A percentile compares a stretch with the other conserved stretches of the same genome.
phyloP scores from a whole-genome alignment of 2,797 vertebrate species.

The Acrossocheilus wenchowensis region DNA sequence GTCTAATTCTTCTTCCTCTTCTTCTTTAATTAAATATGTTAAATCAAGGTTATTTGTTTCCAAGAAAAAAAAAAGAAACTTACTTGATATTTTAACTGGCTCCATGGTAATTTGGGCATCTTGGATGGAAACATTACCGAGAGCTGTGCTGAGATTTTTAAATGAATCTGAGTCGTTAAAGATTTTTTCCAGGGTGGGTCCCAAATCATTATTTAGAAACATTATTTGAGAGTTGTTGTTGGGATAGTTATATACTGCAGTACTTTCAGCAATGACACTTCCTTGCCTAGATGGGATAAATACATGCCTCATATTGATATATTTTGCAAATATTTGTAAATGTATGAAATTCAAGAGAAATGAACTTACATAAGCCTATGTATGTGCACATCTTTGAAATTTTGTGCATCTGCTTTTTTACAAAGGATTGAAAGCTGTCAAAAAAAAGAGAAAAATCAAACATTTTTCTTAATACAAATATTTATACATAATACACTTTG shows the following conservation, averaged over 20 bases:
- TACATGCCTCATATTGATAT: not conserved
- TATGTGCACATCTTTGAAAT: constrained; percentile 65
- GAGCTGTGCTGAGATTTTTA: constrained; percentile 61
- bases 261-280: constrained; percentile 67
- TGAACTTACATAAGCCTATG: constrained; percentile 66
- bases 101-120: constrained; percentile 51
- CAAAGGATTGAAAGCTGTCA: constrained; percentile 68
- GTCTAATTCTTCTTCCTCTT: too few species aligned
- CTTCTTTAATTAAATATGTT: not conserved
- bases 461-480: too few species aligned
- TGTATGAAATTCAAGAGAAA: not conserved
- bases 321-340: not conserved
- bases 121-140: constrained; percentile 54
- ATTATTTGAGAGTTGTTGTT: constrained; percentile 73
- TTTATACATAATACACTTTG: not conserved
- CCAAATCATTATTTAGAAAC: constrained; percentile 70
- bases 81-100: constrained; percentile 61
- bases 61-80: constrained; percentile 44
- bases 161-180: constrained; percentile 63
- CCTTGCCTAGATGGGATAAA: constrained; percentile 56
- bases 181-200: constrained; percentile 51
- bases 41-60: not conserved
- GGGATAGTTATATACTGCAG: constrained; percentile 68
- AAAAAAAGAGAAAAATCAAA: not conserved
- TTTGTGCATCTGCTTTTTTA: constrained; percentile 61